A percentile compares a stretch with the other conserved stretches of the same genome.
These are phyloP conservation scores for Conopomorpha cramerella DNA, from an alignment of 1,140 invertebrate species.

Conservation along the genomic window DNA sequence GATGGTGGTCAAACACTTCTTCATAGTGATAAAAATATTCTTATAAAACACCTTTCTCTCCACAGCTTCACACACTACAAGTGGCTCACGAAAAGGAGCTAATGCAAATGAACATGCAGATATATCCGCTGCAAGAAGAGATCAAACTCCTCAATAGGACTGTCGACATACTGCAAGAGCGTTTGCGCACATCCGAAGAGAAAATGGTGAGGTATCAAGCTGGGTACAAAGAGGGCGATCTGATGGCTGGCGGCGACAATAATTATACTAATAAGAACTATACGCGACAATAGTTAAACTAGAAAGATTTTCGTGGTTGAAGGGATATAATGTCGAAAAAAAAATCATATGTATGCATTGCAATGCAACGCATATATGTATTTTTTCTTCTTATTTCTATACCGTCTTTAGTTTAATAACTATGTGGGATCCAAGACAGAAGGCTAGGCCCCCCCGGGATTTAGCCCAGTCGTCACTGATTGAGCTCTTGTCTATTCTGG, in stretches of 20 bases:
- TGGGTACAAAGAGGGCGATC: constrained; percentile 23
- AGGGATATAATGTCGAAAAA: too few species aligned
- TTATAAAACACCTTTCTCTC: constrained; percentile 3
- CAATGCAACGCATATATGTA: too few species aligned
- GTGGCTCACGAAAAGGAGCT: constrained; percentile 78
- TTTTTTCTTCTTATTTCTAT: too few species aligned
- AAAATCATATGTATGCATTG: too few species aligned
- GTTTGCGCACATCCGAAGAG: constrained; percentile 27
- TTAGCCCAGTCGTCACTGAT: too few species aligned
- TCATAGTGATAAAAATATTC: too few species aligned
- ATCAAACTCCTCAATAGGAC: constrained; percentile 52
- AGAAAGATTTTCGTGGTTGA: too few species aligned
- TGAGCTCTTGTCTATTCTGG: too few species aligned
- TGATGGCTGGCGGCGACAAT: constrained; percentile 30
- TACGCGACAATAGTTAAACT: constrained; percentile 22
- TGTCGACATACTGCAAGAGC: constrained; percentile 42
- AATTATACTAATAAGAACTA: constrained; percentile 17
- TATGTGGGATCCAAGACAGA: too few species aligned
- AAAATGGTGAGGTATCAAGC: constrained; percentile 32
- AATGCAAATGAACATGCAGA: constrained; percentile 62
- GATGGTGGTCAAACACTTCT: too few species aligned
- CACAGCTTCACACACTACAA: constrained; percentile 73
- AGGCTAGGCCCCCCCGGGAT: too few species aligned
- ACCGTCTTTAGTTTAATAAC: too few species aligned
- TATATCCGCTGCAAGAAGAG: constrained; percentile 61